Base-by-base conservation (phyloP, 2,113 vertebrate genomes). In the Corythoichthys haematopterus region DNA sequence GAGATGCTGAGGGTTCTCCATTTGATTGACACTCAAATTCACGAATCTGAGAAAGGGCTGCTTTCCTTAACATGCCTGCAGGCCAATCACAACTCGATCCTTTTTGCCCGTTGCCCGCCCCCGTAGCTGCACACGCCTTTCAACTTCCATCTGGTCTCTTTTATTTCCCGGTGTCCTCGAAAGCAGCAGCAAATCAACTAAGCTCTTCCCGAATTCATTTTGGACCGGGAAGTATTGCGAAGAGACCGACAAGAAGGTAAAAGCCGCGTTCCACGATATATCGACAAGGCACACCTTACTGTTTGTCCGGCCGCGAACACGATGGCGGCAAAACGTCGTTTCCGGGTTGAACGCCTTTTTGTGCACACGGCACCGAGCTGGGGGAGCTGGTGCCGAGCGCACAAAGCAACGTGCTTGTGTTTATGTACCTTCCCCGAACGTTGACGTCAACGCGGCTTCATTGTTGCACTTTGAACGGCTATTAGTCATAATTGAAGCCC, bases 321-420 rank as follows among this genome's bases (percentile, higher is more conserved):
- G 2, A 40, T 40, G 52, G 12, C 70, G 67, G 66, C 68, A 58
- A 65, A 20, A 60, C 64, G 5, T 66, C 47, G 81, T 85, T 88
- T 87, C 88, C 84, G 84, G 84, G 81, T 86, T 84, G 84, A 52
- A 35, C 7, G 72, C 45, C 67, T 75, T 75, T 86, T 75, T 85
- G 74, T 91, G 89, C 89, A 84, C 89, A 89, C 89, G 88, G 86
- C 89, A 89, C 88, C 45, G 60, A 45, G 45, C 43, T 74, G 72
- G 86, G 84, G 45, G 57, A 45, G 45, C 38, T 75, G 76, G 86
- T 86, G 87, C 86, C 15, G 89, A 66, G 88, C 86, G 89, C 87
- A 89, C 13, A 88, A 65, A 66, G 64, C 86, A 85, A 80, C 81
- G 80, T 85, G 84, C 77, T 74, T n/a, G 66, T 84, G 82, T 87